Percentiles rank a stretch among this genome's conserved stretches.
Conservation (phyloP, 2,113 vertebrate genomes). For the Mastomys coucha region DNA sequence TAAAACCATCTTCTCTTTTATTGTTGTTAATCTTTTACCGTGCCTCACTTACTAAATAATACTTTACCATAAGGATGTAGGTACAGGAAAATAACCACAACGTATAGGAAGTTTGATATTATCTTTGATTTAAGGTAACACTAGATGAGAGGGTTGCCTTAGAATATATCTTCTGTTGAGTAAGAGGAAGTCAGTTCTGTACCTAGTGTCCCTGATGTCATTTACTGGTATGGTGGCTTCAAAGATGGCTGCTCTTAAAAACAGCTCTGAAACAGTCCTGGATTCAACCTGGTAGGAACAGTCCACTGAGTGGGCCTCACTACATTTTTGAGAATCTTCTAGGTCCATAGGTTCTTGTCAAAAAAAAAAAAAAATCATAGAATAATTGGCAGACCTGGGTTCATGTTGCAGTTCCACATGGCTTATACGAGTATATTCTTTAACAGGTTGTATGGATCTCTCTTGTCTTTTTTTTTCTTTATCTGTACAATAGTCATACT, state of each 20-base stretch:
- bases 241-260: constrained; percentile 22
- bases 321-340: not conserved
- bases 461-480: constrained; percentile 13
- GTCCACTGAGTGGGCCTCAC: not conserved
- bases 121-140: not conserved
- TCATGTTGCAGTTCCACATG: not conserved
- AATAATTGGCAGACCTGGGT: not conserved
- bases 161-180: not conserved
- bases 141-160: not conserved
- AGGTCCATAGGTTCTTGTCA: not conserved
- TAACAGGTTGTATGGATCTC: not conserved
- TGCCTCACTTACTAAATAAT: not conserved
- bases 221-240: not conserved
- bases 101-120: not conserved
- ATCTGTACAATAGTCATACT: constrained; percentile 39
- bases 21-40: not conserved
- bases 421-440: not conserved
- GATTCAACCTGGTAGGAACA: not conserved
- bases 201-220: not conserved
- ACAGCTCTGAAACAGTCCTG: not conserved
- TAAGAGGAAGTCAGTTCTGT: not conserved
- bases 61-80: not conserved
- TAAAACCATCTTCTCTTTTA: not conserved
- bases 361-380: not conserved
- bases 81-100: not conserved